phyloP scores from a whole-genome alignment of 2,113 vertebrate species.

The Chloropsis cyanopogon region DNA sequence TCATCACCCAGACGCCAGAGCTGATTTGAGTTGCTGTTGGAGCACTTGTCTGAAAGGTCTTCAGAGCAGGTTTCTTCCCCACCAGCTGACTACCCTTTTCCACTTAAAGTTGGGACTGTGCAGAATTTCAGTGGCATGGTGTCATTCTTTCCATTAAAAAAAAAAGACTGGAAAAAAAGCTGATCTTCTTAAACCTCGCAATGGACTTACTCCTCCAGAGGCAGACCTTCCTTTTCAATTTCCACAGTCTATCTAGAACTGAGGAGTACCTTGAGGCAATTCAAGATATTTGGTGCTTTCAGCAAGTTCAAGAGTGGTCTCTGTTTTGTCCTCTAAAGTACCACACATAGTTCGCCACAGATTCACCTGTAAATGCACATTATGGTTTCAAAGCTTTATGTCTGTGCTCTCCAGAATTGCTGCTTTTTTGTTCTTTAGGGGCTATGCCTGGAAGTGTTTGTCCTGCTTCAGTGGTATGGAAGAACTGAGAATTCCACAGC shows the following conservation, averaged over 20 bases:
- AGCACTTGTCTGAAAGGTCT: not conserved
- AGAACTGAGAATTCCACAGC: not conserved
- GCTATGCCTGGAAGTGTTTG: not conserved
- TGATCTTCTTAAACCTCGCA: not conserved
- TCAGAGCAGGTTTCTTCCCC: not conserved
- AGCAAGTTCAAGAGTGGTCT: not conserved
- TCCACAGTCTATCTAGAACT: not conserved
- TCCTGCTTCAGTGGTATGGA: not conserved
- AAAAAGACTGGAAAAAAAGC: not conserved
- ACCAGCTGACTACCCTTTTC: not conserved
- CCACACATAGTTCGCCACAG: not conserved
- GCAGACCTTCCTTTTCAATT: not conserved
- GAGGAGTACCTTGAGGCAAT: not conserved
- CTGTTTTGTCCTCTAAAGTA: not conserved
- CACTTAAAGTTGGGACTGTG: not conserved
- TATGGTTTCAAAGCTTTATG: not conserved
- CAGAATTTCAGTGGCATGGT: not conserved
- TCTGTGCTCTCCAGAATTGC: not conserved
- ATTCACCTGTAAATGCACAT: not conserved
- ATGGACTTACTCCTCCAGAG: accelerated
- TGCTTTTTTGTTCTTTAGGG: not conserved
- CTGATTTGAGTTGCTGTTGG: not conserved
- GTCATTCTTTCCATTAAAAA: not conserved
- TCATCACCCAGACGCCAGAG: not conserved
- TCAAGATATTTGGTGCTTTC: not conserved